Conservation (phyloP, 2,888 invertebrate genomes). For the Microctonus brassicae region DNA sequence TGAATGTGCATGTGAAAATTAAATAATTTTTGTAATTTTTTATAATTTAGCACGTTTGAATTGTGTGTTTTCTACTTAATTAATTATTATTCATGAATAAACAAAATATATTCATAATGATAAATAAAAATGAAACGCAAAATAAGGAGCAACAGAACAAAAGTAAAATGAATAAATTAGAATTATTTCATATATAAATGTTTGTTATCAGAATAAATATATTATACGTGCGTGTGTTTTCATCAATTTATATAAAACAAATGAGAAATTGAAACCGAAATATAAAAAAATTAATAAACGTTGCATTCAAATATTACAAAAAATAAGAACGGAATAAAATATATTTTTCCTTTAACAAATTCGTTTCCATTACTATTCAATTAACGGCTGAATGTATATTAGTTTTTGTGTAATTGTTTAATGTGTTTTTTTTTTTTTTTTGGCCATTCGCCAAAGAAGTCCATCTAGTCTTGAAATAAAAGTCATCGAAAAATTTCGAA, state of each 20-base stretch:
- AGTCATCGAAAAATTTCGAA: slow-evolving; percentile 21
- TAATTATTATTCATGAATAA: too few species aligned
- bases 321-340: background rate
- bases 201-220: background rate
- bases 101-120: too few species aligned
- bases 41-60: background rate
- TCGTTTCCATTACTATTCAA: background rate
- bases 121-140: too few species aligned
- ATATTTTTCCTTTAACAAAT: background rate
- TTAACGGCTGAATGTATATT: background rate
- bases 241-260: background rate
- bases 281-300: background rate
- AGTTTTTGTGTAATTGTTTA: background rate
- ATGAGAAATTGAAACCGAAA: background rate
- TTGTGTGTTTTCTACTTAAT: background rate
- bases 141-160: background rate
- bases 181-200: slow-evolving; percentile 1
- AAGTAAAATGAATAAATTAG: background rate
- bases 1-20: background rate
- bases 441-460: slow-evolving; percentile 66
- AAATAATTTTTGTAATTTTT: slow-evolving; percentile 10
- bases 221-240: background rate
- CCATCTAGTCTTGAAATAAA: slow-evolving; percentile 63
- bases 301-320: background rate
- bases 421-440: slow-evolving; percentile 9